Base-by-base conservation (phyloP, 2,797 vertebrate species). In the Chanos chanos region DNA sequence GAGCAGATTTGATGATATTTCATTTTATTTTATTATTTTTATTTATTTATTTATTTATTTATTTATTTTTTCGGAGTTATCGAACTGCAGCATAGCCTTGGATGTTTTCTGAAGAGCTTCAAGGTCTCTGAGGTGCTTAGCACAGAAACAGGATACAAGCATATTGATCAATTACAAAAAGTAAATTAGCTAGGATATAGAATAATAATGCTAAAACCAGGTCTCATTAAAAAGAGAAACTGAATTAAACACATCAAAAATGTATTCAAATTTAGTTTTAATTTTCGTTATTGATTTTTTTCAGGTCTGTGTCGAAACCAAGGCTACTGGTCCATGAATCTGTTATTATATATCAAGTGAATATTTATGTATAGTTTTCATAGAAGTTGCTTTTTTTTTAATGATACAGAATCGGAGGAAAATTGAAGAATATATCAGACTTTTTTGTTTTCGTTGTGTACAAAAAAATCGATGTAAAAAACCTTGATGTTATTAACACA, bases 161-260 rank as follows among this genome's bases (percentile, higher is more conserved):
- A 22, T 71, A 86, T 84, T 40, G 81, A 87, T 85, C 67, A 65
- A 62, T 66, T 75, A 64, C 63, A 61, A 73, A 80, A n/a, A 64
- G 66, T 68, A 39, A 65, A 70, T 81, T 79, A 80, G 73, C 65
- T 60, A 55, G 45, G 59, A 81, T 82, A 81, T 81, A 52, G 72
- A 85, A 86, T 85, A 83, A 78, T 83, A 76, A 85, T 82, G 78
- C 82, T 61, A 66, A 83, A 77, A 79, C 47, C 25, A 84, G 85
- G 79, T 76, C 82, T 81, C 75, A 79, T 88, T 86, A 85, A 76
- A 64, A 82, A 74, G 64, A 49, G 54, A 55, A 78, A 83, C 85
- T 71, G 79, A 76, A 80, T 84, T 81, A 68, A 66, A 55, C 45
- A 19, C 82, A 83, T 90, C 54, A 86, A 88, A 85, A 80, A 87